A percentile compares a stretch with the other conserved stretches of the same genome.
Evolutionary conservation across 2,888 invertebrate species (phyloP).

Genomic region (Stenurella melanura): DNA sequence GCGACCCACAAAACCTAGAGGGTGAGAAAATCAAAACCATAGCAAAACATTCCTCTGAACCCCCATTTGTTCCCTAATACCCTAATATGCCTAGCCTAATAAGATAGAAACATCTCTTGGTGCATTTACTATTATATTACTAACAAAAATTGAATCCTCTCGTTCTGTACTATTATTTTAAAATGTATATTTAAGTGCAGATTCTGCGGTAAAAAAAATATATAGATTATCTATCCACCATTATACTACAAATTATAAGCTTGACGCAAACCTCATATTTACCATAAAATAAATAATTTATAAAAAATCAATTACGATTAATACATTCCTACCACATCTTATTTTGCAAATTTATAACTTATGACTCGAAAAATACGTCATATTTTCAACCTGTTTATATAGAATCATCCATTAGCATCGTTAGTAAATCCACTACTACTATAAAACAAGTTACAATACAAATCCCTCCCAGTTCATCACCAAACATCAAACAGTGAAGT

Average conservation of each 20-base stretch:
- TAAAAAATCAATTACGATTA: slow-evolving; percentile 20
- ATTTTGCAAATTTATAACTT: slow-evolving; percentile 19
- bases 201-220: not conserved
- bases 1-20: too few species aligned
- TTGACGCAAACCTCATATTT: slow-evolving; percentile 21
- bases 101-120: too few species aligned
- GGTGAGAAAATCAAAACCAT: too few species aligned
- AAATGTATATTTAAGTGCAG: not conserved
- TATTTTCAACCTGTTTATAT: slow-evolving; percentile 45
- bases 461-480: slow-evolving; percentile 22
- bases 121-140: too few species aligned
- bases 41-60: too few species aligned
- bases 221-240: not conserved
- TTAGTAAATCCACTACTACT: slow-evolving; percentile 45
- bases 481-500: slow-evolving; percentile 29
- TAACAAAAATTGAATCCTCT: too few species aligned
- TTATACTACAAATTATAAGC: not conserved
- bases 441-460: slow-evolving; percentile 48
- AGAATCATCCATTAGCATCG: slow-evolving; percentile 48
- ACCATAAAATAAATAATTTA: slow-evolving; percentile 30
- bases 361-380: slow-evolving; percentile 35
- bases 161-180: too few species aligned
- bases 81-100: too few species aligned
- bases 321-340: slow-evolving; percentile 19
- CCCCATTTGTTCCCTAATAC: too few species aligned